Evolutionary conservation across 2,797 vertebrate species (phyloP).

Genomic region (Coccyzus lansbergi): DNA sequence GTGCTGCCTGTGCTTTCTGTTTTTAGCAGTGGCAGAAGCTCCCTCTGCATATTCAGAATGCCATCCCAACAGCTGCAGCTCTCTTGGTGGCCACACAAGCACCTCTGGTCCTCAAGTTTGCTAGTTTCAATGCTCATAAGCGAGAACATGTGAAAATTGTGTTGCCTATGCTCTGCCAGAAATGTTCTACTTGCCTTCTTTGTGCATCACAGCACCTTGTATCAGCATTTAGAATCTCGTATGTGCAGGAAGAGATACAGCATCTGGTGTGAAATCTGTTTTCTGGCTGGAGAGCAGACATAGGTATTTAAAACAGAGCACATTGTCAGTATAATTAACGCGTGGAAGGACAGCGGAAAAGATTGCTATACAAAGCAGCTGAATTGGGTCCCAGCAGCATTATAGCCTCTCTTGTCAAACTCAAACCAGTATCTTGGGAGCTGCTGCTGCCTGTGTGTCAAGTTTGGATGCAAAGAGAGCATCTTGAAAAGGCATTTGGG

Average conservation of each 20-base stretch:
- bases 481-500: background rate
- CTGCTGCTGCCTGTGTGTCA: too few species aligned
- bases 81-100: background rate
- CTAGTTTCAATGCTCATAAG: background rate
- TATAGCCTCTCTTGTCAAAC: background rate
- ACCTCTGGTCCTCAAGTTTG: slow-evolving; percentile 1
- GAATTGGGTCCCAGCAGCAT: background rate
- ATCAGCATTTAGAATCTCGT: background rate
- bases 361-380: background rate
- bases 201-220: rapidly evolving
- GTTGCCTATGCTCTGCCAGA: background rate
- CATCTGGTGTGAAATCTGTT: background rate
- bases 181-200: background rate
- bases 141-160: background rate
- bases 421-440: background rate
- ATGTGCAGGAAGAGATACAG: rapidly evolving
- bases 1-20: background rate
- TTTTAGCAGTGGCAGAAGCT: slow-evolving; percentile 60
- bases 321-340: background rate
- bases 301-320: background rate
- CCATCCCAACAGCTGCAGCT: slow-evolving; percentile 55
- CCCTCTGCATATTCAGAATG: background rate
- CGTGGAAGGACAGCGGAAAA: background rate
- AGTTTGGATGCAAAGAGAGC: background rate
- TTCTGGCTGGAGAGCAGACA: background rate